These are phyloP conservation scores for Tetragonula clypearis DNA, from an alignment of 1,140 invertebrate genomes.

Conservation along the genomic window DNA sequence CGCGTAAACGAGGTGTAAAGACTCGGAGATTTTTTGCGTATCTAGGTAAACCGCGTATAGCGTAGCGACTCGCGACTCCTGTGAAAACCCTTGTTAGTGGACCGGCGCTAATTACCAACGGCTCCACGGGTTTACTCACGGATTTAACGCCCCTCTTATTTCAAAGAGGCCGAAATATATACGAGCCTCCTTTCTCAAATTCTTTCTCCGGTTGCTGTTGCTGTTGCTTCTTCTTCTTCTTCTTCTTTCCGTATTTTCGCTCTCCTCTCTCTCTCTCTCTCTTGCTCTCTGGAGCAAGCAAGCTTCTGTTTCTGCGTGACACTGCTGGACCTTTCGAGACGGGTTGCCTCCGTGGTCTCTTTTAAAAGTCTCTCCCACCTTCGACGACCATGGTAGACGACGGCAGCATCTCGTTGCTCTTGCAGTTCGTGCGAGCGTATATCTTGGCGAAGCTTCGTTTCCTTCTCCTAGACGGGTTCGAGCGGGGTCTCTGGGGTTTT, in stretches of 20 bases:
- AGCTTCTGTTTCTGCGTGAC: not conserved
- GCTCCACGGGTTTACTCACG: constrained; percentile 72
- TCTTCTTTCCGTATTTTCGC: not conserved
- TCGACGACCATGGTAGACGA: not conserved
- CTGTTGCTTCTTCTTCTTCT: not conserved
- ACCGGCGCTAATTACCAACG: constrained; percentile 73
- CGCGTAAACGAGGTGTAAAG: constrained; percentile 57
- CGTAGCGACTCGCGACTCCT: constrained; percentile 42
- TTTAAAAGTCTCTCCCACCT: not conserved
- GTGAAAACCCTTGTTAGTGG: constrained; percentile 75
- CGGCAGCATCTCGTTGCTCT: not conserved
- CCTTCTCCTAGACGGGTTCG: not conserved
- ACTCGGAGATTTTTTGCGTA: constrained; percentile 52
- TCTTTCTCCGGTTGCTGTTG: constrained; percentile 8
- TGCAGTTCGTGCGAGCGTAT: not conserved
- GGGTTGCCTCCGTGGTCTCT: not conserved
- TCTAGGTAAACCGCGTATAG: constrained; percentile 60
- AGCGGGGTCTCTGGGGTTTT: not conserved
- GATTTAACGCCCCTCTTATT: constrained; percentile 74
- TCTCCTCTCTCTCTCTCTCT: not conserved
- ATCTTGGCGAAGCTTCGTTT: not conserved
- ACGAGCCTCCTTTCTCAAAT: constrained; percentile 57
- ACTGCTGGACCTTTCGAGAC: not conserved
- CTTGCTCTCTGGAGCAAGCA: not conserved
- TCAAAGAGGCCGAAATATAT: constrained; percentile 69